Conservation (phyloP, 2,888 invertebrate species). For the Archips crataeganus region DNA sequence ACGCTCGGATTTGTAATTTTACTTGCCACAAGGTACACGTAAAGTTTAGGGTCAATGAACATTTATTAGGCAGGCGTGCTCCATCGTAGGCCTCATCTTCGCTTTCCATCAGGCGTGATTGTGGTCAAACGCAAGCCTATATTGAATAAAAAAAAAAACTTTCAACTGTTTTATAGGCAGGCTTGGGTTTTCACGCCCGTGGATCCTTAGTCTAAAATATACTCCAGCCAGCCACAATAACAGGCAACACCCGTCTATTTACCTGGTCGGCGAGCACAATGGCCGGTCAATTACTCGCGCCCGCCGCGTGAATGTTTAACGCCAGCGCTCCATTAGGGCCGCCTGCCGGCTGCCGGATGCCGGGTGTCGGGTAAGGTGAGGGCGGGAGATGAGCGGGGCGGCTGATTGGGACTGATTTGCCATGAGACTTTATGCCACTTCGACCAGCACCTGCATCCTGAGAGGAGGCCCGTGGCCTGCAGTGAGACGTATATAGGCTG, state of each 20-base stretch:
- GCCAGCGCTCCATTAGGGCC: slow-evolving; percentile 12
- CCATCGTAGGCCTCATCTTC: no score
- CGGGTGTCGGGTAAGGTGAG: neutral
- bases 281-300: slow-evolving; percentile 16
- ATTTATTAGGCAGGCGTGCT: no score
- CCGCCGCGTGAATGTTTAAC: slow-evolving; percentile 21
- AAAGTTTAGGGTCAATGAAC: no score
- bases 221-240: neutral
- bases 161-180: neutral
- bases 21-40: no score
- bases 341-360: neutral
- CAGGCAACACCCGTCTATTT: neutral
- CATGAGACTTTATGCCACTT: neutral
- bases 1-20: no score
- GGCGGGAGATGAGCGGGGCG: neutral
- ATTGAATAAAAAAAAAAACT: no score
- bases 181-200: neutral
- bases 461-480: no score
- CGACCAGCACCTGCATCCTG: no score
- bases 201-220: neutral
- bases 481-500: no score
- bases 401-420: neutral
- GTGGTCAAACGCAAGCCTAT: no score
- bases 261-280: slow-evolving; percentile 13
- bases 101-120: no score